Base-by-base conservation (phyloP, 2,888 invertebrate species). In the Deilephila porcellus region DNA sequence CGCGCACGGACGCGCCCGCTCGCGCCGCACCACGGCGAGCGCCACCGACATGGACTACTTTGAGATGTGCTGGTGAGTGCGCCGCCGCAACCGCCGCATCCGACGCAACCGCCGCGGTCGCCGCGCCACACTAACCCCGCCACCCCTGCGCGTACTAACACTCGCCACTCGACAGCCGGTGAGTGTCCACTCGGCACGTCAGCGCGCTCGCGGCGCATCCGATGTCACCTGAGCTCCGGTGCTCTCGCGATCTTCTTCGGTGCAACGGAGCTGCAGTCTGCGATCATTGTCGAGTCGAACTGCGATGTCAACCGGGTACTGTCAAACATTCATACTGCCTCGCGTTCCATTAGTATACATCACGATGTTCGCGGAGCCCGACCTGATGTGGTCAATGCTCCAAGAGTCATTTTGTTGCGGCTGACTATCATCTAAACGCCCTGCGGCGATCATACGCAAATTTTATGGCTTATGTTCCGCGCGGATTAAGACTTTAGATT, bases 1-100 rank as follows among this genome's bases (percentile, higher is more conserved):
- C 81, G 77, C 77, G 82, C 74, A 75, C 73, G 67, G 17, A 67
- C 81, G 80, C 74, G 71, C 45, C n/a, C 45, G 32, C 53, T 81
- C 83, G 83, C 80, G 74, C 76, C 75, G 75, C 79, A 76, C 67
- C 67, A 67, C 67, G 25, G 4, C 75, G 74, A 75, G 72, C 72
- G 76, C 75, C 75, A 78, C 83, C 82, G 80, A 83, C 80, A 91
- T 92, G 92, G 91, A 90, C 79, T 91, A 92, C 85, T 91, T 93
- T 87, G 89, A 89, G 80, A 90, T 93, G 92, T 93, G 93, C 86
- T 94, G 93, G 93, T 94, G 93, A 94, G 93, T 93, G 87, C 19
- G 83, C 82, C 67, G 67, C 67, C 67, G 62, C 60, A 63, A n/a
- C 62, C 34, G 62, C 80, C 79, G 81, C 79, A 78, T 74, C 78